phyloP scores from a whole-genome alignment of 2,888 invertebrate species.

The Eupithecia exiguata region DNA sequence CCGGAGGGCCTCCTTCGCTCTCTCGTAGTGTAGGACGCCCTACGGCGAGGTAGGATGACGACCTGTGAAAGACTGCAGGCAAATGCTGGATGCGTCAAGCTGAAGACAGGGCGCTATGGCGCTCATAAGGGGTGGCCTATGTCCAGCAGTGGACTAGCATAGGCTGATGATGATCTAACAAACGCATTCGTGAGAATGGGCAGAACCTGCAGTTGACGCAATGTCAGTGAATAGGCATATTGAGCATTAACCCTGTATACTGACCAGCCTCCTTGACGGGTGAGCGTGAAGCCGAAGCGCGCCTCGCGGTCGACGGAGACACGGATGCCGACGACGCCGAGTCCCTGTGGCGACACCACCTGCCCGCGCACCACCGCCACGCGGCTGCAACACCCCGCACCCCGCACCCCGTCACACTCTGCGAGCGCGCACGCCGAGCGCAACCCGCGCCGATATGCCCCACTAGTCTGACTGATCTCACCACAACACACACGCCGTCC shows the following conservation, averaged over 20 bases:
- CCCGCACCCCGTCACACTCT: slow-evolving; percentile 63
- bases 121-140: too few relatives aligned
- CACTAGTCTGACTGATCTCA: background rate
- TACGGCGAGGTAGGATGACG: too few relatives aligned
- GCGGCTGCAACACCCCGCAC: slow-evolving; percentile 88
- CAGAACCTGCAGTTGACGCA: too few relatives aligned
- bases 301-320: slow-evolving; percentile 97
- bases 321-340: slow-evolving; percentile 98
- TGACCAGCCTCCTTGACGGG: slow-evolving; percentile 97
- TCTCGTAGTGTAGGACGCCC: too few relatives aligned
- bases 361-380: slow-evolving; percentile 99
- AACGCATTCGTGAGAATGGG: too few relatives aligned
- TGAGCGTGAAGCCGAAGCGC: slow-evolving; percentile 97
- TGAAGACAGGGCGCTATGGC: too few relatives aligned
- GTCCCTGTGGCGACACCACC: slow-evolving; percentile 96
- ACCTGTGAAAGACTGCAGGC: too few relatives aligned
- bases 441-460: background rate
- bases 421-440: background rate
- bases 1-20: too few relatives aligned
- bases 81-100: too few relatives aligned
- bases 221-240: too few relatives aligned
- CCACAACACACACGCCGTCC: background rate
- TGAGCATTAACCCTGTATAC: slow-evolving; percentile 63
- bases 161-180: too few relatives aligned
- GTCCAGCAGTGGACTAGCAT: too few relatives aligned